These are phyloP conservation scores for Arctopsyche grandis DNA, from an alignment of 1,140 invertebrate genomes.

Conservation along the genomic window DNA sequence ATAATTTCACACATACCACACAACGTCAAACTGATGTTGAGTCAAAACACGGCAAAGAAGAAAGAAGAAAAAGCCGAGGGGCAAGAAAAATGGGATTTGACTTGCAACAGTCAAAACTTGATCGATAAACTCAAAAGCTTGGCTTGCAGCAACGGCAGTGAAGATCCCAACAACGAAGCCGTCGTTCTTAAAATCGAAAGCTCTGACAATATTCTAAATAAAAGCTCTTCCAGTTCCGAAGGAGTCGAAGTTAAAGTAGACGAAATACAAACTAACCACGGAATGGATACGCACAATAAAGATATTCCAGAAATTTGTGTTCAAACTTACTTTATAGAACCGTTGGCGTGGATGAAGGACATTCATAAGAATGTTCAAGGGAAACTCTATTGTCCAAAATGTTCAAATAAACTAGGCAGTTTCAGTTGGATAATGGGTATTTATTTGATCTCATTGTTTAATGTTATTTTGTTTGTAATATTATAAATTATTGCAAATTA, in stretches of 20 bases:
- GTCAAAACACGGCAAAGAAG: constrained; percentile 41
- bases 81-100: constrained; percentile 48
- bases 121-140: constrained; percentile 62
- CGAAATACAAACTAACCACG: constrained; percentile 58
- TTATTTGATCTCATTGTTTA: neutral
- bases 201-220: constrained; percentile 26
- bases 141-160: constrained; percentile 36
- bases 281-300: constrained; percentile 54
- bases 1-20: constrained; percentile 75
- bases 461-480: constrained; percentile 19
- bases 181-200: constrained; percentile 4
- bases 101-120: constrained; percentile 62
- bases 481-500: neutral
- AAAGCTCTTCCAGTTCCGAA: constrained; percentile 44
- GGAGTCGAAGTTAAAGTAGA: constrained; percentile 54
- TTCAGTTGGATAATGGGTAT: constrained; percentile 86
- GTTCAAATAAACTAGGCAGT: constrained; percentile 80
- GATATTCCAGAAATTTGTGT: constrained; percentile 67
- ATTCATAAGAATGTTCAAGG: constrained; percentile 76
- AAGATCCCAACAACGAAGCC: neutral
- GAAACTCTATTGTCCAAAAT: constrained; percentile 87
- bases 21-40: constrained; percentile 64
- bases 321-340: constrained; percentile 83
- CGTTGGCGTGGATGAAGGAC: constrained; percentile 82
- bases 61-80: constrained; percentile 31